These are phyloP conservation scores for Drosophila incognita DNA, from an alignment of 2,888 invertebrate genomes.

Conservation along the genomic window DNA sequence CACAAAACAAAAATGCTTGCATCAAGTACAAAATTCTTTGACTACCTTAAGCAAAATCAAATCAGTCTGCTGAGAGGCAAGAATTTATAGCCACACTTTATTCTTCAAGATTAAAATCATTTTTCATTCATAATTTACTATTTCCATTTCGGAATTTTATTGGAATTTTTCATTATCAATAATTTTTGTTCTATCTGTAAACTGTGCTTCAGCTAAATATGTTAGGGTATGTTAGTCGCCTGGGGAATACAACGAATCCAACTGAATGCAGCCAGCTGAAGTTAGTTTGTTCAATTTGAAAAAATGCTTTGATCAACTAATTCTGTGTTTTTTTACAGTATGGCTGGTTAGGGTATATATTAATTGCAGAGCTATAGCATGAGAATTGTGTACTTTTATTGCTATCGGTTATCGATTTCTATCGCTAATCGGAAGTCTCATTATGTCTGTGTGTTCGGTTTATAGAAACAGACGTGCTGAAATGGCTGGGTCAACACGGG, in stretches of 20 bases:
- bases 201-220: background rate
- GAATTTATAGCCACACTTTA: background rate
- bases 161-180: background rate
- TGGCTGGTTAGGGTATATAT: background rate
- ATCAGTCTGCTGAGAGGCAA: background rate
- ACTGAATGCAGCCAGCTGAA: background rate
- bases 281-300: background rate
- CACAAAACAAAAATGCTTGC: background rate
- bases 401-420: background rate
- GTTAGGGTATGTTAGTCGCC: background rate
- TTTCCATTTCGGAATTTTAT: background rate
- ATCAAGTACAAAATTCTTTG: background rate
- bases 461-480: background rate
- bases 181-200: background rate
- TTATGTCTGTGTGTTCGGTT: background rate
- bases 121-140: background rate
- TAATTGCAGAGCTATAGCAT: background rate
- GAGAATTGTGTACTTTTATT: background rate
- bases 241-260: background rate
- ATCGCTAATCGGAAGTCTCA: background rate
- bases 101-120: background rate
- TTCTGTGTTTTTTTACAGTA: background rate
- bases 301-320: background rate
- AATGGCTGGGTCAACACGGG: background rate
- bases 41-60: background rate